Conservation (phyloP, 2,113 vertebrate species). For the Hypomesus transpacificus region DNA sequence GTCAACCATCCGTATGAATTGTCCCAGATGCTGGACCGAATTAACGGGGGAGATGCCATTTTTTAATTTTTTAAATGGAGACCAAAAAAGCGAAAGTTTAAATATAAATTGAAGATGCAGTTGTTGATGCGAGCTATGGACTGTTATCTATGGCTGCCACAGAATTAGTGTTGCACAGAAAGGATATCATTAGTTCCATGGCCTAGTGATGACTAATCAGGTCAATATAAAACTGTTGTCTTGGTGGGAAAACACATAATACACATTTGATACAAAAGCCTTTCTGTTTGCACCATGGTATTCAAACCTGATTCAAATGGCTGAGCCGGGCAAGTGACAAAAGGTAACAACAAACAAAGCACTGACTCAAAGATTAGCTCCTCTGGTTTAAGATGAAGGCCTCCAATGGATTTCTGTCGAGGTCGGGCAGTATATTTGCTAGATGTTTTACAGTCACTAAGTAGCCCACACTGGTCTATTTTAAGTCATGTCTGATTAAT, state of each 20-base stretch:
- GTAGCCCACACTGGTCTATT: slow-evolving; percentile 48
- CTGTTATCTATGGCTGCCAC: too few relatives aligned
- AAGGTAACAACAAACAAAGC: not conserved
- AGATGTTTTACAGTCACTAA: slow-evolving; percentile 28
- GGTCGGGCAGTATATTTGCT: slow-evolving; percentile 10
- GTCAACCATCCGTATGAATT: slow-evolving; percentile 44
- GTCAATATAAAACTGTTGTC: slow-evolving; percentile 45
- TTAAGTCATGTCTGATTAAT: slow-evolving; percentile 64
- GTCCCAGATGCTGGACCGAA: slow-evolving; percentile 49
- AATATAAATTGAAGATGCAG: not conserved
- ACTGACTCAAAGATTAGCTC: not conserved
- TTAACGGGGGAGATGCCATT: slow-evolving; percentile 33
- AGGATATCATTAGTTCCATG: slow-evolving; percentile 52
- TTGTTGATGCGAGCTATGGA: too few relatives aligned
- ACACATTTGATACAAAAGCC: slow-evolving; percentile 58
- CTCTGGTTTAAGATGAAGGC: not conserved
- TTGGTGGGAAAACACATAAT: slow-evolving; percentile 35
- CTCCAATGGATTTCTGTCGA: slow-evolving; percentile 15
- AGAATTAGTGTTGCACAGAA: slow-evolving; percentile 46
- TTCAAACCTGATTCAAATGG: not conserved
- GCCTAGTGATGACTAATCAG: slow-evolving; percentile 61
- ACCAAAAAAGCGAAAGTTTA: slow-evolving; percentile 23
- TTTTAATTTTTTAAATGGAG: slow-evolving; percentile 14
- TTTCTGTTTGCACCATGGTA: slow-evolving; percentile 46
- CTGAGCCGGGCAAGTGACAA: not conserved